Conservation (phyloP, 64 coral and sea anemone species). For the Pachyseris speciosa region DNA sequence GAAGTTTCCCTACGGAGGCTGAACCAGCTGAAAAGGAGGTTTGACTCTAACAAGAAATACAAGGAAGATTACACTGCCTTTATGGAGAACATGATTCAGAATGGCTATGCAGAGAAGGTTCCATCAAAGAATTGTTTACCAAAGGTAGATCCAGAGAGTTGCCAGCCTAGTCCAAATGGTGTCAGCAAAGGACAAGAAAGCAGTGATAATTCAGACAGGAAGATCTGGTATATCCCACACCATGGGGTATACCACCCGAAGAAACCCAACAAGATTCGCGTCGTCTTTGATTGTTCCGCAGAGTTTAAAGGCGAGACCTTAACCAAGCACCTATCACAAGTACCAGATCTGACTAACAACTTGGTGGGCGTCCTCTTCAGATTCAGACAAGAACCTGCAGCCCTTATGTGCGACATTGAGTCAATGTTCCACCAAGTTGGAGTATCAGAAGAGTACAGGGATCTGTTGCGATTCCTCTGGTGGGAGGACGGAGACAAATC, state of each 20-base stretch:
- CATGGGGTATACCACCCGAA: too few species aligned
- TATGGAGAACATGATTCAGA: slow-evolving; percentile 24
- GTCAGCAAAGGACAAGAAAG: too few species aligned
- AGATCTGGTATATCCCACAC: too few species aligned
- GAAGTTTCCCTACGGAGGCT: neutral
- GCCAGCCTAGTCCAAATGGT: slow-evolving; percentile 10
- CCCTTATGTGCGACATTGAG: slow-evolving; percentile 39
- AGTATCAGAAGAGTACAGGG: slow-evolving; percentile 27
- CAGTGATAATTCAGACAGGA: too few species aligned
- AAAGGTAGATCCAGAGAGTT: neutral
- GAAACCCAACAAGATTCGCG: too few species aligned
- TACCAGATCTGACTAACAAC: slow-evolving; percentile 50
- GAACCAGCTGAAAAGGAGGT: slow-evolving; percentile 34
- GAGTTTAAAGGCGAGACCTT: slow-evolving; percentile 15
- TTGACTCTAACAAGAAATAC: slow-evolving; percentile 38
- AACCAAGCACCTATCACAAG: slow-evolving; percentile 26
- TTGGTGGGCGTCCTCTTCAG: slow-evolving; percentile 25
- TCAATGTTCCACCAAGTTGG: slow-evolving; percentile 59
- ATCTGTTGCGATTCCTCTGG: too few species aligned
- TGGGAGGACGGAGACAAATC: too few species aligned
- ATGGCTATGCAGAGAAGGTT: slow-evolving; percentile 22
- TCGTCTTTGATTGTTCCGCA: slow-evolving; percentile 35
- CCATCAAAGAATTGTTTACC: slow-evolving; percentile 10
- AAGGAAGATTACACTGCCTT: slow-evolving; percentile 9
- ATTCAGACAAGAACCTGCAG: slow-evolving; percentile 45